Evolutionary conservation across 2,888 invertebrate genomes (phyloP).

Genomic region (Thysanoteuthis rhombus): DNA sequence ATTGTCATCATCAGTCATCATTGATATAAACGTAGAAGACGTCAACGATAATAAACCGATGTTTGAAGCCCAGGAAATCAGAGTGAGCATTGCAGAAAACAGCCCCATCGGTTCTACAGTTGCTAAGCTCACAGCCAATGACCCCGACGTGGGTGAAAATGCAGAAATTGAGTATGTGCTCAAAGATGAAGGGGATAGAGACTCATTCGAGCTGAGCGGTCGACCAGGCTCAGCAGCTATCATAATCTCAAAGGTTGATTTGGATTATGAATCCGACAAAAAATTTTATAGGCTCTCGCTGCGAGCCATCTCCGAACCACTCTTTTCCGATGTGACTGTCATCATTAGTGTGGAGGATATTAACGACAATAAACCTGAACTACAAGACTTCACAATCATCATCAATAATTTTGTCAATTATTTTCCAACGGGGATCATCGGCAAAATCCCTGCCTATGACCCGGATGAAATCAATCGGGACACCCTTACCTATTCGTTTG

Average conservation of each 20-base stretch:
- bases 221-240: constrained; percentile 81
- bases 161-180: constrained; percentile 94
- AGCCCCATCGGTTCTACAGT: constrained; percentile 95
- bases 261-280: constrained; percentile 94
- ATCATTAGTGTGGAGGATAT: constrained; percentile 91
- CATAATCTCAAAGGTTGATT: constrained; percentile 85
- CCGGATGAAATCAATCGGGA: constrained; percentile 86
- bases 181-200: constrained; percentile 83
- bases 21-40: constrained; percentile 93
- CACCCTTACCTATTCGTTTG: constrained; percentile 81
- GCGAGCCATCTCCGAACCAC: constrained; percentile 88
- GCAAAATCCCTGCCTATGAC: constrained; percentile 90
- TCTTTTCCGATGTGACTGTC: constrained; percentile 87
- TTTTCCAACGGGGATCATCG: constrained; percentile 91
- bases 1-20: constrained; percentile 70
- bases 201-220: constrained; percentile 78
- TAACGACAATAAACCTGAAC: constrained; percentile 89
- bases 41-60: constrained; percentile 94
- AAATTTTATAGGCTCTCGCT: constrained; percentile 90
- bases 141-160: constrained; percentile 92
- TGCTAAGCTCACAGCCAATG: constrained; percentile 88
- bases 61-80: constrained; percentile 88
- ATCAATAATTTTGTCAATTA: constrained; percentile 95
- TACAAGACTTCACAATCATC: constrained; percentile 90
- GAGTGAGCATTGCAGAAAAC: constrained; percentile 91